A percentile compares a stretch with the other conserved stretches of the same genome.
phyloP scores from a whole-genome alignment of 2,797 vertebrate genomes.

The Stomatorhinus walkeri region DNA sequence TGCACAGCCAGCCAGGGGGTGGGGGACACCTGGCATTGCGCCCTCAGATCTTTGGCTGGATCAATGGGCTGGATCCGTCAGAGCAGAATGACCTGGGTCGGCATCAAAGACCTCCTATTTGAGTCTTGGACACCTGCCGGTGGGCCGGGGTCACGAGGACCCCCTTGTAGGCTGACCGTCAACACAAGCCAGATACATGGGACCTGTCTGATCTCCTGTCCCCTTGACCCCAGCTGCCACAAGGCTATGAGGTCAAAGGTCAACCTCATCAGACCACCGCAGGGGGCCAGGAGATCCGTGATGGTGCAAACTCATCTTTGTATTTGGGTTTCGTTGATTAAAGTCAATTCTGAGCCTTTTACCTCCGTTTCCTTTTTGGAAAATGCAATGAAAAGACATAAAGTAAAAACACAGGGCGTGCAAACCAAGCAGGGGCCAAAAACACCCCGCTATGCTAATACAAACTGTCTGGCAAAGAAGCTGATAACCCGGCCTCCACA shows the following conservation, averaged over 20 bases:
- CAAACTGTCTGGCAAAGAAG: neutral
- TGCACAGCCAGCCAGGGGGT: neutral
- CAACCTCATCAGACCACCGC: slow-evolving; percentile 43
- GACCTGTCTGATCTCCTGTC: slow-evolving; percentile 49
- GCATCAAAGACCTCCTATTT: slow-evolving; percentile 62
- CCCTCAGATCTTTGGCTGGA: slow-evolving; percentile 48
- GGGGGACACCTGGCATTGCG: slow-evolving; percentile 54
- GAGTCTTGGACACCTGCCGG: slow-evolving; percentile 57
- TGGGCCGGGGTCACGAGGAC: slow-evolving; percentile 40
- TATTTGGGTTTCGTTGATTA: slow-evolving; percentile 38
- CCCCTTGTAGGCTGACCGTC: slow-evolving; percentile 51
- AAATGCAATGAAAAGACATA: slow-evolving; percentile 9
- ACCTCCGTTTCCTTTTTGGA: neutral
- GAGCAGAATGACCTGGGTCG: slow-evolving; percentile 53
- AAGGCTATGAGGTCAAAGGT: slow-evolving; percentile 50
- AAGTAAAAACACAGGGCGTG: neutral
- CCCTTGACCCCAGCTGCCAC: slow-evolving; percentile 37
- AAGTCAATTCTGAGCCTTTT: slow-evolving; percentile 17
- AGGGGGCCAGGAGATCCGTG: slow-evolving; percentile 38
- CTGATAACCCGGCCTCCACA: neutral
- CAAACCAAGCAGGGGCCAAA: neutral
- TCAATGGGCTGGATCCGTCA: slow-evolving; percentile 48
- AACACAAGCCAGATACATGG: slow-evolving; percentile 41
- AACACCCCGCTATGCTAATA: neutral
- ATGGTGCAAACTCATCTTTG: slow-evolving; percentile 47